A percentile compares a stretch with the other conserved stretches of the same genome.
Conservation (phyloP, 2,888 invertebrate genomes). For the Polyploca ridens region DNA sequence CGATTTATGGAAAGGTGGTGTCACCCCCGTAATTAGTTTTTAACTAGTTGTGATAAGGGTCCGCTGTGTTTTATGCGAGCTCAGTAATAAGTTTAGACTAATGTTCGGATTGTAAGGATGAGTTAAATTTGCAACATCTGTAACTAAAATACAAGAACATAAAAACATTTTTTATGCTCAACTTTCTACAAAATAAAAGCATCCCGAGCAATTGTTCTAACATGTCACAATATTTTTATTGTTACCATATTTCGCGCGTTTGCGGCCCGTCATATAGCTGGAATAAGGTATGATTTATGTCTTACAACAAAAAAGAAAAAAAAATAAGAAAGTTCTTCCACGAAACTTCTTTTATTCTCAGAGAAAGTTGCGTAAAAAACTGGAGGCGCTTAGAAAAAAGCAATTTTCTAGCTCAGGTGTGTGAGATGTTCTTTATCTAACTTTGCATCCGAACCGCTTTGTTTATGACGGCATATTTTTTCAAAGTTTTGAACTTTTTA, state of each 20-base stretch:
- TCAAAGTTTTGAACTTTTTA: slow-evolving; percentile 82
- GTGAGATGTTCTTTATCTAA: slow-evolving; percentile 85
- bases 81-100: slow-evolving; percentile 72
- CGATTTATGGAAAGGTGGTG: slow-evolving; percentile 84
- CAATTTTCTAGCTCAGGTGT: slow-evolving; percentile 85
- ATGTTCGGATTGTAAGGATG: slow-evolving; percentile 50
- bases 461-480: slow-evolving; percentile 82
- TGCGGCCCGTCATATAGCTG: slow-evolving; percentile 65
- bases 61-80: slow-evolving; percentile 71
- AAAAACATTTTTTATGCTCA: slow-evolving; percentile 34
- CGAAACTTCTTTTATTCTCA: slow-evolving; percentile 81
- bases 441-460: slow-evolving; percentile 83
- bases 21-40: slow-evolving; percentile 84
- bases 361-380: slow-evolving; percentile 83
- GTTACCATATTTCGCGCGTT: slow-evolving; percentile 70
- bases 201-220: slow-evolving; percentile 55
- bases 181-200: slow-evolving; percentile 61
- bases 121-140: slow-evolving; percentile 47
- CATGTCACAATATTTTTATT: slow-evolving; percentile 80
- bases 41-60: slow-evolving; percentile 85
- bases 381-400: slow-evolving; percentile 83
- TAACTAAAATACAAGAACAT: slow-evolving; percentile 37
- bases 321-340: slow-evolving; percentile 76
- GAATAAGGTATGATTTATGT: slow-evolving; percentile 73
- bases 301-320: slow-evolving; percentile 52